Conservation (phyloP, 92 coral and sea anemone species). For the Micromussa lordhowensis region DNA sequence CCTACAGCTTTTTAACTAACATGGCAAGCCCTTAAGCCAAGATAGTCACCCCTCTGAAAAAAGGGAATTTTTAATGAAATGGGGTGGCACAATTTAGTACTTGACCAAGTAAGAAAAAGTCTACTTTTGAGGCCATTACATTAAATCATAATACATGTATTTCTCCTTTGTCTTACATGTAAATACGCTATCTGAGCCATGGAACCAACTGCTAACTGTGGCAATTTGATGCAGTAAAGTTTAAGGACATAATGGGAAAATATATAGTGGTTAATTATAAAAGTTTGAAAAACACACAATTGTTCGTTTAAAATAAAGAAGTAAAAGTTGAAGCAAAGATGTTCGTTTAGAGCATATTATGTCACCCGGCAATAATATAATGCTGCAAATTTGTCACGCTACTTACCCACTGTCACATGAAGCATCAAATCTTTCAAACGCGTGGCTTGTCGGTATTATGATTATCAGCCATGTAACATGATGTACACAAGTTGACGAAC, state of each 20-base stretch:
- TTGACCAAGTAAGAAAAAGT: no score
- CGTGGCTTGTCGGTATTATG: conserved; percentile 10
- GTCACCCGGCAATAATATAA: not conserved
- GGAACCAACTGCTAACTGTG: not conserved
- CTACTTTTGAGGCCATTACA: not conserved
- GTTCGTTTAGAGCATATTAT: no score
- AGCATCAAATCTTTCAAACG: conserved; percentile 24
- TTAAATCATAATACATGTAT: not conserved
- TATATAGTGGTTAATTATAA: not conserved
- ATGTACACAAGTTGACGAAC: conserved; percentile 31
- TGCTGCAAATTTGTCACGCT: not conserved
- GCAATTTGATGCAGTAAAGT: not conserved
- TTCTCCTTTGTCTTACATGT: not conserved
- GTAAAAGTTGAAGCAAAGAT: not conserved
- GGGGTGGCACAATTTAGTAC: not conserved
- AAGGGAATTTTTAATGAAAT: no score
- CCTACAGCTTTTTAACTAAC: no score
- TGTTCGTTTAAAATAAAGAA: not conserved
- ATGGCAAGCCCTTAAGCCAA: no score
- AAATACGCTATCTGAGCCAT: not conserved
- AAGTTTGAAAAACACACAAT: not conserved
- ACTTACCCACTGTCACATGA: conserved; percentile 24
- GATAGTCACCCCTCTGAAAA: no score
- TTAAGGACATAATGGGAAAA: not conserved
- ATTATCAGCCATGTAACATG: conserved; percentile 51